These are phyloP conservation scores for Drosophila tripunctata DNA, from an alignment of 2,888 invertebrate genomes.

Conservation along the genomic window DNA sequence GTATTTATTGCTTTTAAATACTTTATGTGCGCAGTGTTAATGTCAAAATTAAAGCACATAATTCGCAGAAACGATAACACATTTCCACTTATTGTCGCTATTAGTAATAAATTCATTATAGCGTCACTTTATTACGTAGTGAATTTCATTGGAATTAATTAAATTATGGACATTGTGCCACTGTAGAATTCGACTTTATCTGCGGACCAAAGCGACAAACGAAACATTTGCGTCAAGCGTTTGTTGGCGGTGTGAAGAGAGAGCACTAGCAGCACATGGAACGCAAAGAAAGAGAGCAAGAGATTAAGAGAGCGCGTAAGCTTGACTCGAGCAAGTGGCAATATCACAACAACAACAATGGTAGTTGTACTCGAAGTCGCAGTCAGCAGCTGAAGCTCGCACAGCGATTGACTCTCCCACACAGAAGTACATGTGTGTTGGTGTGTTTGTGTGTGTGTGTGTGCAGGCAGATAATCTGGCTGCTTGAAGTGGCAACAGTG, in stretches of 20 bases:
- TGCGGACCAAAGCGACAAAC: constrained; percentile 50
- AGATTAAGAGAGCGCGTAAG: constrained; percentile 16
- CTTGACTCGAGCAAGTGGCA: constrained; percentile 69
- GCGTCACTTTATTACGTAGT: no score
- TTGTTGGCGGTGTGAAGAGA: constrained; percentile 26
- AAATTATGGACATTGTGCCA: constrained; percentile 28
- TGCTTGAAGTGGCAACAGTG: constrained; percentile 72
- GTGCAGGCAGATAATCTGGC: constrained; percentile 61
- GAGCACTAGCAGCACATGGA: constrained; percentile 1
- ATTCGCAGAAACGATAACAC: no score
- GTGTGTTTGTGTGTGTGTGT: constrained; percentile 4
- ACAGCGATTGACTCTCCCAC: constrained; percentile 46
- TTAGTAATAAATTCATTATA: no score
- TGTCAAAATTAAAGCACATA: no score
- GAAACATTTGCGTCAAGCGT: constrained; percentile 29
- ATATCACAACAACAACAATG: constrained; percentile 56
- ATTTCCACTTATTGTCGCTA: background rate
- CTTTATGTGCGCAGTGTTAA: no score
- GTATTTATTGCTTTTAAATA: no score
- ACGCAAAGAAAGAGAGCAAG: constrained; percentile 1
- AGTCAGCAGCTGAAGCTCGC: constrained; percentile 34
- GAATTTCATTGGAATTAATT: background rate
- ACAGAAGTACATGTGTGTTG: constrained; percentile 25
- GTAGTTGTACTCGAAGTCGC: constrained; percentile 2
- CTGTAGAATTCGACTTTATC: constrained; percentile 33